Evolutionary conservation across 2,888 invertebrate genomes (phyloP), one percentile per base, ranked within the genome.

Genomic region (Anthophora plumipes): DNA sequence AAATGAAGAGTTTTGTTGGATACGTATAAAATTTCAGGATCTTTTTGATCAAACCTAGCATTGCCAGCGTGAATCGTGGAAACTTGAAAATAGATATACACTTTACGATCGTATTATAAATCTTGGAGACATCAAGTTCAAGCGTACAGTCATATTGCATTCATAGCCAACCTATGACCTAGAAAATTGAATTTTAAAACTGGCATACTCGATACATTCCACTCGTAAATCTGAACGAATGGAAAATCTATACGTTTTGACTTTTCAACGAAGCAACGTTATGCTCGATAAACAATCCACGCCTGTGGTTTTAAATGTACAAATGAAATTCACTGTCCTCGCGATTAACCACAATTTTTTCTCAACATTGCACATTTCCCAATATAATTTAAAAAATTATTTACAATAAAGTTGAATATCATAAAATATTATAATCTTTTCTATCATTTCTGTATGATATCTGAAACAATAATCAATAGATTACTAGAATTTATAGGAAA

Each of bases 241-340:
- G 43, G n/a, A 43, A 64, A 64, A 71, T 71, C 54, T 55, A 17
- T 63, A 46, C 50, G 57, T 9, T 76, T 59, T 59, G 59, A 39
- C 39, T 64, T 64, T 69, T 75, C 48, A 31, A 41, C 48, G 52
- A 54, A 20, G 41, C 46, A 46, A 46, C 12, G 6, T 22, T 12
- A 3, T 6, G 7, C 14, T 7, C 14, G n/a, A 39, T 20, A 31
- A 37, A 46, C 60, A 39, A 63, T 39, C n/a, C 25, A 48, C 48
- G 17, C n/a, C 9, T 54, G 22, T n/a, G 14, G 55, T 48, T 63
- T 55, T 61, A 77, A 60, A 70, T 60, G 60, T 71, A 71, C 66
- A 77, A 41, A n/a, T n/a, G n/a, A n/a, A n/a, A n/a, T n/a, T n/a
- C n/a, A n/a, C n/a, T n/a, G n/a, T n/a, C n/a, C n/a, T n/a, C n/a